These are phyloP conservation scores for Drosophila ogumai DNA, from an alignment of 1,140 invertebrate genomes.

Conservation along the genomic window DNA sequence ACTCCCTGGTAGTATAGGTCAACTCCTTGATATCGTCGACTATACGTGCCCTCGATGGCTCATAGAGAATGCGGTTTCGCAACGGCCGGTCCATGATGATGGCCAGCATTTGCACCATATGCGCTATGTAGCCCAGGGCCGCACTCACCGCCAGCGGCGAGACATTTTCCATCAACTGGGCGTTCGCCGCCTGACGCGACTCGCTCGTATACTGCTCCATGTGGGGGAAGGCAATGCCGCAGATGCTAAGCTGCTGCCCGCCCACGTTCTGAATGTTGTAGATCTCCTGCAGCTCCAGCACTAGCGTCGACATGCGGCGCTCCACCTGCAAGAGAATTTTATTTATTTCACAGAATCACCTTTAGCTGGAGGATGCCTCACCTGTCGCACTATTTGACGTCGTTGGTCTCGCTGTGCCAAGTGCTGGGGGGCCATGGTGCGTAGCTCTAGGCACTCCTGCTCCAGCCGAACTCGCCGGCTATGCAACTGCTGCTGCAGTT, in stretches of 20 bases:
- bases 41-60: slow-evolving; percentile 91
- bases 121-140: slow-evolving; percentile 92
- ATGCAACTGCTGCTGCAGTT: slow-evolving; percentile 43
- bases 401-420: slow-evolving; percentile 43
- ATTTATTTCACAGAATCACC: not conserved
- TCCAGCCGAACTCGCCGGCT: slow-evolving; percentile 40
- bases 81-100: slow-evolving; percentile 92
- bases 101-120: slow-evolving; percentile 92
- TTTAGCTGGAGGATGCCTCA: not conserved
- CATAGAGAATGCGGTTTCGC: slow-evolving; percentile 90
- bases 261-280: slow-evolving; percentile 84
- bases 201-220: slow-evolving; percentile 86
- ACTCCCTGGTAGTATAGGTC: slow-evolving; percentile 91
- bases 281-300: slow-evolving; percentile 85
- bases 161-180: slow-evolving; percentile 74
- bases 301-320: slow-evolving; percentile 77
- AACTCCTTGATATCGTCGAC: slow-evolving; percentile 91
- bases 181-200: slow-evolving; percentile 52
- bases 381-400: slow-evolving; percentile 57
- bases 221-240: slow-evolving; percentile 90
- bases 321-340: slow-evolving; percentile 46
- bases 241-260: slow-evolving; percentile 87
- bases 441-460: slow-evolving; percentile 53
- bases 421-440: slow-evolving; percentile 29
- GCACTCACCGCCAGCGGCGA: slow-evolving; percentile 90